Conservation (phyloP, 2,797 vertebrate species). For the Schizopygopsis malacanthus region DNA sequence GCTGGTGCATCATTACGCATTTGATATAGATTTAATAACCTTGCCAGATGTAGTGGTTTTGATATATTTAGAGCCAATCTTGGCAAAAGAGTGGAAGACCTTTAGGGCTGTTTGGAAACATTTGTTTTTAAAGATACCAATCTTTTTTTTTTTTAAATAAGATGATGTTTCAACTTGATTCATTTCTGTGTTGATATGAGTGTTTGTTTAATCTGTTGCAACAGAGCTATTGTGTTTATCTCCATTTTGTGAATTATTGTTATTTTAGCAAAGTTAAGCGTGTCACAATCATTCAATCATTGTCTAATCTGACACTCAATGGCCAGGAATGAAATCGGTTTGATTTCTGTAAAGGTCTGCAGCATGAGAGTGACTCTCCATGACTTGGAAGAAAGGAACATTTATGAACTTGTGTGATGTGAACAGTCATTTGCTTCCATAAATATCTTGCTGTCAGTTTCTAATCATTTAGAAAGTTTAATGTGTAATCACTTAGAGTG, state of each 20-base stretch:
- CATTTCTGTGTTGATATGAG: conserved; percentile 21
- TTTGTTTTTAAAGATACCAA: not conserved
- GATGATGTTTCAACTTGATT: conserved; percentile 18
- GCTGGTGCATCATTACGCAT: not conserved
- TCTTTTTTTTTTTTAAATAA: not conserved
- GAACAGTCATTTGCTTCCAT: conserved; percentile 17
- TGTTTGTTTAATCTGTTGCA: conserved; percentile 19
- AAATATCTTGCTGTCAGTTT: conserved; percentile 28
- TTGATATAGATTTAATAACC: conserved; percentile 11
- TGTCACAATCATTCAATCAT: conserved; percentile 59
- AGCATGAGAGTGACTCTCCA: not conserved
- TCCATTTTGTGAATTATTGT: conserved; percentile 35
- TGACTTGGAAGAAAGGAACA: not conserved
- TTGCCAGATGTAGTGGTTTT: not conserved
- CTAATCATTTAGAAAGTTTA: conserved; percentile 24
- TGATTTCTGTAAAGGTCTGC: not conserved
- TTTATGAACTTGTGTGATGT: not conserved
- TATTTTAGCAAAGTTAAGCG: conserved; percentile 29
- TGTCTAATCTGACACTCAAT: conserved; percentile 1
- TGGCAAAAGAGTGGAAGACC: not conserved
- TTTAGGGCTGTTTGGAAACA: not conserved
- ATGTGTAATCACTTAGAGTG: conserved; percentile 36
- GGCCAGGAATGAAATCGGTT: conserved; percentile 5
- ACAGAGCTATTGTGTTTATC: conserved; percentile 21
- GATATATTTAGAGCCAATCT: not conserved